Base-by-base conservation (phyloP, 2,797 vertebrate species). In the Myioborus melanocephalus region DNA sequence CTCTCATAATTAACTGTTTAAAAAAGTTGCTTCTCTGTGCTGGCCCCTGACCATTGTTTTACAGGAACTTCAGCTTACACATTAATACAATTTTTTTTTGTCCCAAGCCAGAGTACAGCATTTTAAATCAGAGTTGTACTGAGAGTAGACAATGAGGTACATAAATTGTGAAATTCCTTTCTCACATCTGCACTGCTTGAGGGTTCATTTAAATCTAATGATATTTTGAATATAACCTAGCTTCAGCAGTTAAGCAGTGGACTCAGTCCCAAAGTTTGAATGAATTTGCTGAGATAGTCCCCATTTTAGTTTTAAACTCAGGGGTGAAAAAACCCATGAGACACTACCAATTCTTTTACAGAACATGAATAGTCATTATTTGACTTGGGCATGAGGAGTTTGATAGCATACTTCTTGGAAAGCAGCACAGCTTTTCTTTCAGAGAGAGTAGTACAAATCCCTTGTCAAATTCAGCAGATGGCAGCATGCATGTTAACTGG, bases 391-490 rank as follows among this genome's bases (percentile, higher is more conserved):
- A 57, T 55, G 64, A 43, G 26, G 16, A 23, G 9, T 63, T 89
- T 72, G 47, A 30, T 66, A 63, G 37, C 12, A 7, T 49, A 43
- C 28, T 72, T 92, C 57, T 76, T 93, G 86, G 80, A 90, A 79
- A 55, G 61, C 83, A 72, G 26, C 14, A 26, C 18, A 59, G 47
- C n/a, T 90, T 82, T 61, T 55, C 26, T 87, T 89, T 63, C 27
- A 24, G 55, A 39, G 44, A 75, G 39, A 72, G 59, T 2, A 20
- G 30, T 52, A 47, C 43, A 78, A 84, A 69, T 93, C 63, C 70
- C 70, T 82, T 76, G 64, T 90, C 63, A 37, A 47, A 73, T 56
- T 95, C 94, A 87, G 91, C 91, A 96, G 95, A 93, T 95, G 95
- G 87, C 84, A 92, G 81, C 87, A 66, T 63, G 71, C 32, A n/a